Base-by-base conservation (phyloP, 2,888 invertebrate species). In the Drosophila incognita region DNA sequence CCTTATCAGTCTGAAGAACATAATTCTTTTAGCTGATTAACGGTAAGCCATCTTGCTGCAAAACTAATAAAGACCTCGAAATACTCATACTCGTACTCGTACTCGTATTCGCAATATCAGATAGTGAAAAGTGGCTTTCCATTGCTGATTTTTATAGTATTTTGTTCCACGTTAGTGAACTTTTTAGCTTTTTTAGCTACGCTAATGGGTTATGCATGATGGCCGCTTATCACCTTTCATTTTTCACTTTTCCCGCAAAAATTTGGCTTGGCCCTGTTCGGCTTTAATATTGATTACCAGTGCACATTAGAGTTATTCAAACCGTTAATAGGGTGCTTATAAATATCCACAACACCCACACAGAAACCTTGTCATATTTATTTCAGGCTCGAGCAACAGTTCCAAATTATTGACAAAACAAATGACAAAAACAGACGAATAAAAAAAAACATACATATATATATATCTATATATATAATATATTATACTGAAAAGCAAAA, bases 321-420 rank as follows among this genome's bases (percentile, higher is more conserved):
- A 13, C 27, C 7, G 69, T 65, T 82, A 69, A 73, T 74, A 61
- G 54, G 27, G 42, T 67, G 52, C 53, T 69, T 60, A 60, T 52
- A 24, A 48, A 33, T 46, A 42, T 63, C 27, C 8, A 27, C 24
- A 31, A 36, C 35, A 24, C 42, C 58, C 48, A 38, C 53, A 33
- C 42, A 40, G 27, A 54, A 78, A 64, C 73, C 78, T 81, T 87
- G 83, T 79, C 75, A 73, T 79, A 73, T 81, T 79, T 77, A 76
- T 80, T 73, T 77, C 57, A 68, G 74, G 56, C 69, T 51, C 75
- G 40, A 77, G 84, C 91, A 89, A 89, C 90, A 89, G 90, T 89
- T 90, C 84, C 76, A 70, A 81, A 70, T 89, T 89, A 89, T 89
- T 90, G 91, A 89, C 81, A 90, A 89, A 89, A 89, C 89, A 89